Percentiles rank a stretch among this genome's conserved stretches.
These are phyloP conservation scores for Gymnoscopelus microlampas DNA, from an alignment of 2,797 vertebrate species.

Conservation along the genomic window DNA sequence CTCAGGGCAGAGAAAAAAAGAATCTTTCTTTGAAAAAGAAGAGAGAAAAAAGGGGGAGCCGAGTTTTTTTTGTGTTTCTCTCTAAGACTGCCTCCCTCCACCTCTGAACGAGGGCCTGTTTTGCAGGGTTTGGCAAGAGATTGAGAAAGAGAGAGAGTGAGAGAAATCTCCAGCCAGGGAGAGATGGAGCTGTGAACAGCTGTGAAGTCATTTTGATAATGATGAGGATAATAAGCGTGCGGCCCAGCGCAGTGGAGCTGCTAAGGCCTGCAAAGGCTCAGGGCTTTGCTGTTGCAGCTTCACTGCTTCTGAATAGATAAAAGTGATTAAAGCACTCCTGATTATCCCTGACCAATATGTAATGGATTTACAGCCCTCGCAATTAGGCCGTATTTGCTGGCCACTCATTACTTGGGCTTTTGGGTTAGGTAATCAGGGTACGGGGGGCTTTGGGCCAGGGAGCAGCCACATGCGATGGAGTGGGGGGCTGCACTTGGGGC, in stretches of 20 bases:
- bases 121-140: constrained; percentile 41
- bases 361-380: constrained; percentile 99
- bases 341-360: constrained; percentile 99
- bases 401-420: constrained; percentile 94
- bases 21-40: constrained; percentile 9
- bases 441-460: constrained; percentile 73
- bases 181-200: constrained; percentile 92
- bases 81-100: constrained; percentile 33
- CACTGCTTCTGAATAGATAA: constrained; percentile 99
- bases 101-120: constrained; percentile 84
- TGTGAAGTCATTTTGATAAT: constrained; percentile 99
- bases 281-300: constrained; percentile 97
- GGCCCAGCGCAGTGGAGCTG: constrained; percentile 72
- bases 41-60: neutral
- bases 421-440: constrained; percentile 93
- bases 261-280: constrained; percentile 88
- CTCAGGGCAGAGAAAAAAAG: constrained; percentile 8
- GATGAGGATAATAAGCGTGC: constrained; percentile 97
- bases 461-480: constrained; percentile 67
- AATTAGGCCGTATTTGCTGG: constrained; percentile 98
- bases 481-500: constrained; percentile 71
- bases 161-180: constrained; percentile 91
- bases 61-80: neutral
- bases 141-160: constrained; percentile 28
- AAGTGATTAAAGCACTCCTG: constrained; percentile 99